Evolutionary conservation across 2,888 invertebrate species (phyloP).

Genomic region (Nemotelus nigrinus): DNA sequence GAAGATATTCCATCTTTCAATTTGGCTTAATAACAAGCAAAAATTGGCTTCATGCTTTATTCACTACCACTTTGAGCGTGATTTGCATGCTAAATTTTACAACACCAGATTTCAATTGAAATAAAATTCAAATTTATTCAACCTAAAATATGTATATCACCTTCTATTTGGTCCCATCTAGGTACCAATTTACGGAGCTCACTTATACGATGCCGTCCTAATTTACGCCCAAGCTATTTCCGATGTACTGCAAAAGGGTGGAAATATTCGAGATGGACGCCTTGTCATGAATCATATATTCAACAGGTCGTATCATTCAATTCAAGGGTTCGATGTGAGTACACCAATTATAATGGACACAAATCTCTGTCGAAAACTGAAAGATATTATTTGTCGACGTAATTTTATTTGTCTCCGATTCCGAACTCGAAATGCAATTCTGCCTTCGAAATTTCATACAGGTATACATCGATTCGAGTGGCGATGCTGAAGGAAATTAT

Average conservation of each 20-base stretch:
- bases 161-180: constrained; percentile 56
- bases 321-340: constrained; percentile 80
- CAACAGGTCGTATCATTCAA: constrained; percentile 78
- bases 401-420: background rate
- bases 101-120: too few relatives aligned
- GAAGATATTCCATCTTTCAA: too few relatives aligned
- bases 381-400: background rate
- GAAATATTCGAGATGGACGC: constrained; percentile 79
- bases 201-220: constrained; percentile 87
- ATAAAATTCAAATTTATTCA: too few relatives aligned
- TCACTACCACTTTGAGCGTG: too few relatives aligned
- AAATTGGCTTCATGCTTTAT: too few relatives aligned
- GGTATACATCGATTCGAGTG: constrained; percentile 86
- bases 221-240: constrained; percentile 86
- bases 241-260: constrained; percentile 74
- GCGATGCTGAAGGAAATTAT: constrained; percentile 93
- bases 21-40: too few relatives aligned
- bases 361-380: background rate
- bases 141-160: too few relatives aligned
- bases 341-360: background rate
- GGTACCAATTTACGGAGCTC: constrained; percentile 85
- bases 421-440: background rate
- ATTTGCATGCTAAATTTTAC: too few relatives aligned
- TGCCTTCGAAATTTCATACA: constrained; percentile 56
- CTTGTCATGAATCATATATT: constrained; percentile 80